Conservation (phyloP, 2,797 vertebrate genomes). For the Ctenopoma kingsleyae region DNA sequence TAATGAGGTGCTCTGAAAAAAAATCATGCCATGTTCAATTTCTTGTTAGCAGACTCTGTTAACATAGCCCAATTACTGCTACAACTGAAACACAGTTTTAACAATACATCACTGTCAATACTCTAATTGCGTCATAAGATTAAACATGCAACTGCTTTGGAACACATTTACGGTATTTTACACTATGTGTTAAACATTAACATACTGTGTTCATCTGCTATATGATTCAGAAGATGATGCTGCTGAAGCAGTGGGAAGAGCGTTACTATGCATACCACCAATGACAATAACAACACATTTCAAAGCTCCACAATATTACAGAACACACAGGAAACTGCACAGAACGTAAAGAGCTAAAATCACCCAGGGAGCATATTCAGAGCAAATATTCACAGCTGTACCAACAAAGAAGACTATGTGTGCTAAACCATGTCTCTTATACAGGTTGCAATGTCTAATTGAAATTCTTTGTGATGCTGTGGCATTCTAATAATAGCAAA, state of each 20-base stretch:
- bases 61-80: not conserved
- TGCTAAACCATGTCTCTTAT: not conserved
- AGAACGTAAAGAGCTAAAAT: not conserved
- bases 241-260: not conserved
- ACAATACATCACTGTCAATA: not conserved
- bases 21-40: not conserved
- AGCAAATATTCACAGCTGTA: not conserved
- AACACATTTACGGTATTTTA: not conserved
- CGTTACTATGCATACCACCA: conserved; percentile 4
- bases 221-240: conserved; percentile 3
- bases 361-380: not conserved
- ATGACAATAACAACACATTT: not conserved
- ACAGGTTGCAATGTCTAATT: not conserved
- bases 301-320: not conserved
- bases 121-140: not conserved
- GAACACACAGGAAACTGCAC: not conserved
- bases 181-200: not conserved
- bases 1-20: conserved; percentile 13
- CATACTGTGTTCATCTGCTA: not conserved
- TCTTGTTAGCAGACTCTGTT: not conserved
- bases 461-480: not conserved
- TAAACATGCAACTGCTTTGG: not conserved
- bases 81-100: conserved; percentile 3
- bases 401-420: not conserved
- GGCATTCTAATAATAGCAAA: not conserved